Percentiles rank a stretch among this genome's conserved stretches.
Evolutionary conservation across 2,797 vertebrate species (phyloP).

Genomic region (Gadopsis marmoratus): DNA sequence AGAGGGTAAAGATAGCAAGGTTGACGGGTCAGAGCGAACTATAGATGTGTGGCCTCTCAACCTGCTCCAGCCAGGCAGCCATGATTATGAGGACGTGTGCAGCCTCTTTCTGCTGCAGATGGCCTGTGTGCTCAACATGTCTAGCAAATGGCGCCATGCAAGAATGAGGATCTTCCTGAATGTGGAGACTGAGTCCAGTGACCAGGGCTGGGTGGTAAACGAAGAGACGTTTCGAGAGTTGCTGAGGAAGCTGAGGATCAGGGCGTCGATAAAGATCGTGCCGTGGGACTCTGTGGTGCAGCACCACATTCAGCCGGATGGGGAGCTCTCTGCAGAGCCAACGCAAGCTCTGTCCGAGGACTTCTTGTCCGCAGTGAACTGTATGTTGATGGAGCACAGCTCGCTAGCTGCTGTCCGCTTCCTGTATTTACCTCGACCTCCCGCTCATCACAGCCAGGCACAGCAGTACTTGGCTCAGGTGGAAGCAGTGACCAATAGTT

Average conservation of each 20-base stretch:
- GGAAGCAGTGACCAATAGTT: slow-evolving; percentile 85
- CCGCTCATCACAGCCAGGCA: slow-evolving; percentile 78
- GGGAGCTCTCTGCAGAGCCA: neutral
- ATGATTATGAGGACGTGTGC: slow-evolving; percentile 89
- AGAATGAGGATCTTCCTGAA: slow-evolving; percentile 92
- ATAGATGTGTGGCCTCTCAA: slow-evolving; percentile 95
- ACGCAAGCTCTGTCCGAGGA: slow-evolving; percentile 65
- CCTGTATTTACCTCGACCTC: slow-evolving; percentile 91
- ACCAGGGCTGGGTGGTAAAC: slow-evolving; percentile 89
- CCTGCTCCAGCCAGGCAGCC: slow-evolving; percentile 86
- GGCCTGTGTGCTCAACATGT: slow-evolving; percentile 95
- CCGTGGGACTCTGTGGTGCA: slow-evolving; percentile 88
- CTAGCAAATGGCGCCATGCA: slow-evolving; percentile 89
- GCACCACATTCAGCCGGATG: slow-evolving; percentile 31
- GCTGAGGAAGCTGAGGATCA: slow-evolving; percentile 90
- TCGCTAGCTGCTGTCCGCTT: slow-evolving; percentile 89
- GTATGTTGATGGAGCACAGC: slow-evolving; percentile 87
- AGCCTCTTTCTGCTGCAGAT: slow-evolving; percentile 95
- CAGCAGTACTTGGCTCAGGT: slow-evolving; percentile 88
- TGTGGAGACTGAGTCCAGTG: slow-evolving; percentile 84
- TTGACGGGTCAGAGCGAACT: slow-evolving; percentile 78
- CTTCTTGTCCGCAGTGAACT: slow-evolving; percentile 86
- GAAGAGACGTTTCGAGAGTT: slow-evolving; percentile 90
- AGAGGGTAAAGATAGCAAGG: slow-evolving; percentile 77
- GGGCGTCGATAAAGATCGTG: slow-evolving; percentile 91